Evolutionary conservation across 2,113 vertebrate species (phyloP).

Genomic region (Caloenas nicobarica): DNA sequence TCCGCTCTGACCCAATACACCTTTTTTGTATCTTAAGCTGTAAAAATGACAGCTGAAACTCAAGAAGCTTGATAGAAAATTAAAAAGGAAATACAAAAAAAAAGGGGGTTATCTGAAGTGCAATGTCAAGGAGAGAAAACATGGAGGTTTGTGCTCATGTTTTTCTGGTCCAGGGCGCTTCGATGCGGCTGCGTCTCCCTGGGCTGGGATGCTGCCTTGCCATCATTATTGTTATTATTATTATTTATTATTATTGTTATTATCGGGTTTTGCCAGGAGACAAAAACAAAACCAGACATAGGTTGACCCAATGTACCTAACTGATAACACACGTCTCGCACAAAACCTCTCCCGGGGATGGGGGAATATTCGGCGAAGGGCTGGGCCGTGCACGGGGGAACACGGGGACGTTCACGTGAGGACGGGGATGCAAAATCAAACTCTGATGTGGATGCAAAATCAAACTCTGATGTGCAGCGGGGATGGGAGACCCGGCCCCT

Average conservation of each 20-base stretch:
- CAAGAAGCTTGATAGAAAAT: neutral
- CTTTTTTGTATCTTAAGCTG: neutral
- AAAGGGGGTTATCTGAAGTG: neutral
- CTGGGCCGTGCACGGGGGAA: neutral
- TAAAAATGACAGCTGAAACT: neutral
- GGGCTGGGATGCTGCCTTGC: neutral
- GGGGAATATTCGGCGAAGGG: neutral
- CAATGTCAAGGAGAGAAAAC: neutral
- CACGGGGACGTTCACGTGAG: neutral
- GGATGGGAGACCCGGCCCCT: neutral
- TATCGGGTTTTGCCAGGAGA: slow-evolving; percentile 21
- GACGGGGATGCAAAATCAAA: neutral
- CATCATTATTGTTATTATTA: neutral
- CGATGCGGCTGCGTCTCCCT: neutral
- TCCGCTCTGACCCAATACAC: neutral
- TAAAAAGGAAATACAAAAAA: no score
- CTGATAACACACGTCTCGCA: neutral
- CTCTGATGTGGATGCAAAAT: neutral
- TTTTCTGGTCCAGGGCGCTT: neutral
- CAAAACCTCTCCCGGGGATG: neutral
- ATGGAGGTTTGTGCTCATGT: accelerated
- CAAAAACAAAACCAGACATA: slow-evolving; percentile 40
- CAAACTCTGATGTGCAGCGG: neutral
- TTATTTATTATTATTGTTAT: neutral
- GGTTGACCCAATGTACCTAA: neutral